Conservation (phyloP, 1,140 invertebrate species). For the Drosophila nebulosa region DNA sequence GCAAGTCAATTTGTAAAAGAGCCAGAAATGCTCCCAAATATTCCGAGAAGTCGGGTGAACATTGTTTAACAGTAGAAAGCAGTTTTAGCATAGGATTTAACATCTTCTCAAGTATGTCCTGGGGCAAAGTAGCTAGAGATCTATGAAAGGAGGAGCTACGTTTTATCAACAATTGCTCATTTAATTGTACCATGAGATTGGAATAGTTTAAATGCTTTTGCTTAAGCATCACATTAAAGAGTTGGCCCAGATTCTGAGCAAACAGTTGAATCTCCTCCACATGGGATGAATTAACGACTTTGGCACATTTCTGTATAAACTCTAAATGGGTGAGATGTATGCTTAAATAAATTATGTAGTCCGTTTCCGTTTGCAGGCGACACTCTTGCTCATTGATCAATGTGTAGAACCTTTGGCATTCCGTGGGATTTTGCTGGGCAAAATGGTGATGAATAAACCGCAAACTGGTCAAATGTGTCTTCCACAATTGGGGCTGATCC, state of each 20-base stretch:
- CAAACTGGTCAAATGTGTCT: slow-evolving; percentile 42
- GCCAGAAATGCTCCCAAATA: slow-evolving; percentile 38
- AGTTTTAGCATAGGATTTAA: slow-evolving; percentile 31
- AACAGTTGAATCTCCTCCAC: neutral
- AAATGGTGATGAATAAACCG: slow-evolving; percentile 42
- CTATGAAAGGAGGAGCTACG: slow-evolving; percentile 26
- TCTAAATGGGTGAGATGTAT: slow-evolving; percentile 54
- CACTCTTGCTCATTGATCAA: slow-evolving; percentile 28
- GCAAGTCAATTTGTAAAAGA: slow-evolving; percentile 33
- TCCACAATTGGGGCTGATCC: slow-evolving; percentile 41
- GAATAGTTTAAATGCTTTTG: neutral
- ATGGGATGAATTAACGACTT: neutral
- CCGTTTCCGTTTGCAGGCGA: slow-evolving; percentile 23
- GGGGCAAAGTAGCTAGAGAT: slow-evolving; percentile 20
- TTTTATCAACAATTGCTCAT: slow-evolving; percentile 35
- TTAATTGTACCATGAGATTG: slow-evolving; percentile 30
- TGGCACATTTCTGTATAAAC: slow-evolving; percentile 15
- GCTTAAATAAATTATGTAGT: slow-evolving; percentile 45
- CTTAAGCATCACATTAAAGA: slow-evolving; percentile 36
- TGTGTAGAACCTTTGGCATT: slow-evolving; percentile 43
- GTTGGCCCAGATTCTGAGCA: slow-evolving; percentile 29
- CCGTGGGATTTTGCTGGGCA: slow-evolving; percentile 17
- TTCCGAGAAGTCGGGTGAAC: slow-evolving; percentile 23
- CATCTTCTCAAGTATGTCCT: slow-evolving; percentile 21
- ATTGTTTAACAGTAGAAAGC: neutral